These are phyloP conservation scores for Brachynemurus nebulosus DNA, from an alignment of 2,888 invertebrate genomes.

Conservation along the genomic window DNA sequence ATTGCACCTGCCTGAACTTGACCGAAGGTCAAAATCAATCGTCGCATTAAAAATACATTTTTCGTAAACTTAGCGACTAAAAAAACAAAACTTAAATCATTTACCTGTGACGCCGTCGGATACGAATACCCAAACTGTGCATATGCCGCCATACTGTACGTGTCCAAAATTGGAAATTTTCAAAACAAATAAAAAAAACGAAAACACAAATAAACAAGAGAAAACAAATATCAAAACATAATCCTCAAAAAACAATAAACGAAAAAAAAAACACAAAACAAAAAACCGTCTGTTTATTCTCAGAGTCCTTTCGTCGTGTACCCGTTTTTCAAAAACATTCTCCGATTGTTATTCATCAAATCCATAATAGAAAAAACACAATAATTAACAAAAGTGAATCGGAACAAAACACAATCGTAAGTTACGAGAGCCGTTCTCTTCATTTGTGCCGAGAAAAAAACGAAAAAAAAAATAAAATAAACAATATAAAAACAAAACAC, in stretches of 20 bases:
- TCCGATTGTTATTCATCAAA: too few relatives aligned
- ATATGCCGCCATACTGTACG: constrained; percentile 55
- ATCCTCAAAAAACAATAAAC: background rate
- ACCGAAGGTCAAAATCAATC: too few relatives aligned
- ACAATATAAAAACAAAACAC: background rate
- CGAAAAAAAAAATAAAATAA: background rate
- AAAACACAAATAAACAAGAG: background rate
- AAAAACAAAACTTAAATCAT: too few relatives aligned
- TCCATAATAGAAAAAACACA: too few relatives aligned
- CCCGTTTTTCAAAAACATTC: too few relatives aligned
- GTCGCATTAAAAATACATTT: too few relatives aligned
- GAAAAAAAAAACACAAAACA: constrained; percentile 1
- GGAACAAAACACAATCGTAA: too few relatives aligned
- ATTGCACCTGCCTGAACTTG: too few relatives aligned
- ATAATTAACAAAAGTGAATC: too few relatives aligned
- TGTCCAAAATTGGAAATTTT: background rate
- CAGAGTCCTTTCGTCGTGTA: too few relatives aligned
- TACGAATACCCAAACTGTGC: constrained; percentile 87
- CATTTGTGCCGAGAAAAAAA: background rate
- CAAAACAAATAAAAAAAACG: constrained; percentile 1
- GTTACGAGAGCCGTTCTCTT: background rate
- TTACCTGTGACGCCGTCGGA: constrained; percentile 85
- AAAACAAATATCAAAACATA: background rate
- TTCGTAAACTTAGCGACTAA: too few relatives aligned
- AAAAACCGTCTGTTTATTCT: too few relatives aligned